Evolutionary conservation across 1,140 invertebrate species (phyloP).

Genomic region (Uloborus diversus): DNA sequence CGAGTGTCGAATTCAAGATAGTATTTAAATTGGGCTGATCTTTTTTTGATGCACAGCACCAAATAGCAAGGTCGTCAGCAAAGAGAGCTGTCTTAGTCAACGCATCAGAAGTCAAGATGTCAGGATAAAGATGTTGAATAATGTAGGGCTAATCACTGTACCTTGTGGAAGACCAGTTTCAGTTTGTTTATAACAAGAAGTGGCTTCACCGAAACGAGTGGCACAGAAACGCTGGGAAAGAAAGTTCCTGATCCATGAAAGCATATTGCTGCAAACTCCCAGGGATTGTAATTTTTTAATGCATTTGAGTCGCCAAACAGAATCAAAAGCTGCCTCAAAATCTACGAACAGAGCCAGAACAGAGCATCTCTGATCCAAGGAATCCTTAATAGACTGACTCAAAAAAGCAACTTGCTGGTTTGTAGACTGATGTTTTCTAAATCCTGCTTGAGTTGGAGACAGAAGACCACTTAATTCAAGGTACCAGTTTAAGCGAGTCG

Average conservation of each 20-base stretch:
- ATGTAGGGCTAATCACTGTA: neutral
- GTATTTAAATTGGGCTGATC: neutral
- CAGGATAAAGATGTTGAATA: too few relatives aligned
- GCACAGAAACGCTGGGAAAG: neutral
- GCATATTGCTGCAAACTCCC: neutral
- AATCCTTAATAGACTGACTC: conserved; percentile 10
- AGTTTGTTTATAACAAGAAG: neutral
- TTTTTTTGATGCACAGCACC: neutral
- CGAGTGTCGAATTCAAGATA: neutral
- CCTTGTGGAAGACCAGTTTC: neutral
- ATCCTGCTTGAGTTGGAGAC: neutral
- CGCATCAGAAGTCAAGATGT: neutral
- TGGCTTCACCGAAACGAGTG: neutral
- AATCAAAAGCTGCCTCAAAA: conserved; percentile 1
- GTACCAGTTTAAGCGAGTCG: neutral
- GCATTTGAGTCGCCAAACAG: neutral
- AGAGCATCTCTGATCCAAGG: neutral
- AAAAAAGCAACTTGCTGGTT: neutral
- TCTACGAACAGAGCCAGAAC: neutral
- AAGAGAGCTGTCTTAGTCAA: neutral
- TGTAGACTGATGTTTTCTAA: neutral
- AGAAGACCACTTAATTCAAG: neutral
- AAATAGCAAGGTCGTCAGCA: neutral
- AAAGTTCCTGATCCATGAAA: conserved; percentile 11
- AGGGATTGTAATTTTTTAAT: conserved; percentile 1